Conservation (phyloP, 2,797 vertebrate genomes). For the Pyrocephalus nanus region DNA sequence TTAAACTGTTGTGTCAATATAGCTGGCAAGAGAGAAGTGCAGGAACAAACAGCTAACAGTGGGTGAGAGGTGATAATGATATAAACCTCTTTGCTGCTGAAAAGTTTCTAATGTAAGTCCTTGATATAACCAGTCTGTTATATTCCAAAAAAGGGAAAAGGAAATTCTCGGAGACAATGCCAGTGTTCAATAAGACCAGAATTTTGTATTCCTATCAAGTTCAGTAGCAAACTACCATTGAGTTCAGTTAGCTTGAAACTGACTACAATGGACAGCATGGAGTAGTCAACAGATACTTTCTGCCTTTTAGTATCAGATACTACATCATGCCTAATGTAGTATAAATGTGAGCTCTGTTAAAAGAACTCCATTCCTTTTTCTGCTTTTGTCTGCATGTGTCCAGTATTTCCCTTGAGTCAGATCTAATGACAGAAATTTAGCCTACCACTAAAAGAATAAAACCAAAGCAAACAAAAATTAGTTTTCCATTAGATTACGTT, state of each 20-base stretch:
- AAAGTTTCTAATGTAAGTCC: background rate
- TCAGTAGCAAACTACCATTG: background rate
- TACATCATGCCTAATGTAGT: background rate
- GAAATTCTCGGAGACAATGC: background rate
- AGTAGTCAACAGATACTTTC: background rate
- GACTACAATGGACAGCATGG: background rate
- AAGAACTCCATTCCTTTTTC: background rate
- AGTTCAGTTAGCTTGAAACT: background rate
- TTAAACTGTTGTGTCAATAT: background rate
- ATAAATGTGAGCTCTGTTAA: background rate
- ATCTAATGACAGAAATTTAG: slow-evolving; percentile 23
- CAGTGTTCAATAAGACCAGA: background rate
- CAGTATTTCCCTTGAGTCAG: slow-evolving; percentile 30
- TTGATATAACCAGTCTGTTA: background rate
- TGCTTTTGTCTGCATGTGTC: background rate
- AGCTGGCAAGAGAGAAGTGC: background rate
- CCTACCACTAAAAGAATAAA: slow-evolving; percentile 13
- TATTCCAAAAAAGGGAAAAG: background rate
- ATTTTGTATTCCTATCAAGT: background rate
- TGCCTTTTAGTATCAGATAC: background rate
- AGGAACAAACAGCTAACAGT: background rate
- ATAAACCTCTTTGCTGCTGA: background rate
- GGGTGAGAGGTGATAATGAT: background rate
- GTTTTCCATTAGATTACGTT: slow-evolving; percentile 20
- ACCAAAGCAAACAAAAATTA: slow-evolving; percentile 23